Evolutionary conservation across 2,888 invertebrate genomes (phyloP).

Genomic region (Drosophila algonquin): DNA sequence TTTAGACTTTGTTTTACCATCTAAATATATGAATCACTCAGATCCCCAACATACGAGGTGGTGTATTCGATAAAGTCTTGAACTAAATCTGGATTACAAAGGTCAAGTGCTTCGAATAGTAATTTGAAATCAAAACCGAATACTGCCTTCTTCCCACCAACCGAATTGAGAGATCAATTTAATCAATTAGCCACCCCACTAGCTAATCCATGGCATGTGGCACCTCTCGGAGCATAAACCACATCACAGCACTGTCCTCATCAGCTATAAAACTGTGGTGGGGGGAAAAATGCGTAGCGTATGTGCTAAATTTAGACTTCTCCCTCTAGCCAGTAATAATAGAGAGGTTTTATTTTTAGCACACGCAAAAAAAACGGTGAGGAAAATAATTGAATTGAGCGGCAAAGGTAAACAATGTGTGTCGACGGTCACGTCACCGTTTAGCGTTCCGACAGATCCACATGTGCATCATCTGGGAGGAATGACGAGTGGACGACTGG

Average conservation of each 20-base stretch:
- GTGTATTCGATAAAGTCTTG: not conserved
- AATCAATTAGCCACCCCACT: constrained; percentile 14
- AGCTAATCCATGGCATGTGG: constrained; percentile 20
- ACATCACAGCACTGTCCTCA: constrained; percentile 20
- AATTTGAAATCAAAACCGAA: no score
- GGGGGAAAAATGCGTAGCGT: constrained; percentile 5
- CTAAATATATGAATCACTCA: constrained; percentile 15
- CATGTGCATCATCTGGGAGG: constrained; percentile 34
- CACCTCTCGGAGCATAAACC: constrained; percentile 12
- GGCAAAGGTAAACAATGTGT: constrained; percentile 7
- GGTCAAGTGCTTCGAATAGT: constrained; percentile 7
- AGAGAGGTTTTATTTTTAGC: constrained; percentile 22
- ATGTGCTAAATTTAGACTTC: constrained; percentile 32
- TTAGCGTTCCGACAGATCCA: constrained; percentile 8
- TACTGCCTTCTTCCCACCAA: not conserved
- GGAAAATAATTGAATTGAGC: constrained; percentile 6
- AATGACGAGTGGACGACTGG: not conserved
- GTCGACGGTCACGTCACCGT: constrained; percentile 32
- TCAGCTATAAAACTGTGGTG: constrained; percentile 8
- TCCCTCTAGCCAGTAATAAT: constrained; percentile 9
- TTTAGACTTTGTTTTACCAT: constrained; percentile 34
- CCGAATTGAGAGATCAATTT: not conserved
- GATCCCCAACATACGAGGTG: not conserved
- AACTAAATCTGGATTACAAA: constrained; percentile 8
- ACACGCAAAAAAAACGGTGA: constrained; percentile 17